Conservation (phyloP, 2,888 invertebrate genomes). For the Lepeophtheirus nordmannii region DNA sequence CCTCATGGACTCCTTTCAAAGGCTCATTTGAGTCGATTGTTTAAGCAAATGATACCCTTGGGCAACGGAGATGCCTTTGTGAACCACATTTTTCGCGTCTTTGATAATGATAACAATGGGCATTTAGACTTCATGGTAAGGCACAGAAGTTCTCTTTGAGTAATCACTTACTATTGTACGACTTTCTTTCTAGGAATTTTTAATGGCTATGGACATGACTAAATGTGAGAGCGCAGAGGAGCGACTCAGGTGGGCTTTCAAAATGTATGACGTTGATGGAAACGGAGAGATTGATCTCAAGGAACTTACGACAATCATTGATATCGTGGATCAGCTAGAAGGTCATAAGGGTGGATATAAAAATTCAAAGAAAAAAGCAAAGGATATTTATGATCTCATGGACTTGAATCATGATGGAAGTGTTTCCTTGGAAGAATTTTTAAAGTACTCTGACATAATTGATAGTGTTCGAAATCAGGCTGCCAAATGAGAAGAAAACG, state of each 20-base stretch:
- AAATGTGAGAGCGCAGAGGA: background rate
- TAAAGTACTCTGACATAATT: background rate
- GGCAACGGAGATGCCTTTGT: too few relatives aligned
- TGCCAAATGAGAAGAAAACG: background rate
- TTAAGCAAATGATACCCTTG: too few relatives aligned
- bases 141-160: too few relatives aligned
- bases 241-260: background rate
- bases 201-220: background rate
- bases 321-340: background rate
- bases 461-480: background rate
- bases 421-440: background rate
- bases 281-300: conserved; percentile 1
- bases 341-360: background rate
- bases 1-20: too few relatives aligned
- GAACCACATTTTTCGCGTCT: too few relatives aligned
- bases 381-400: background rate
- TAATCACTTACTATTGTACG: background rate
- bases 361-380: background rate
- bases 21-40: too few relatives aligned
- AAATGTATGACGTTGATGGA: conserved; percentile 3
- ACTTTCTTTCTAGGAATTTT: background rate
- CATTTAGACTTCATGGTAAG: too few relatives aligned
- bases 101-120: too few relatives aligned
- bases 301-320: conserved; percentile 3
- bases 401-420: conserved; percentile 5